phyloP scores from a whole-genome alignment of 2,888 invertebrate species.

The Trachelus tabidus region DNA sequence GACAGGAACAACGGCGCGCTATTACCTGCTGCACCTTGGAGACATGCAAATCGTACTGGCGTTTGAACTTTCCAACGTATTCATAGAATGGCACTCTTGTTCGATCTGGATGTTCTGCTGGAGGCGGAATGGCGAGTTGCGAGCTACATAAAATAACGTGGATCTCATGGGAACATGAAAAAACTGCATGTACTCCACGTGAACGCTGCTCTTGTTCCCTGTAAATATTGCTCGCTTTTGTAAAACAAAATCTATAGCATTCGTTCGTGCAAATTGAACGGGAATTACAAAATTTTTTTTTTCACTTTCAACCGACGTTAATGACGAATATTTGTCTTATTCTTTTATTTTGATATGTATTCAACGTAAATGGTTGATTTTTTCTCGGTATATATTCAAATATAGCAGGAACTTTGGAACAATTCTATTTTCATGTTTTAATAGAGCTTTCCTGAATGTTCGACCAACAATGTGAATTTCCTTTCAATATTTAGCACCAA shows the following conservation, averaged over 20 bases:
- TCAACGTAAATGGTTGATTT: neutral
- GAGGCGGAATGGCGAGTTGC: slow-evolving; percentile 29
- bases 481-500: neutral
- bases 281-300: neutral
- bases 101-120: slow-evolving; percentile 6
- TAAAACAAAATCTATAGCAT: neutral
- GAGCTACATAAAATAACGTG: slow-evolving; percentile 47
- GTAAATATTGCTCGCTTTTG: neutral
- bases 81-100: slow-evolving; percentile 40
- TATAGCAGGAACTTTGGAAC: neutral
- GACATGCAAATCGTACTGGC: slow-evolving; percentile 47
- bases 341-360: neutral
- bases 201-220: neutral
- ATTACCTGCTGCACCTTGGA: slow-evolving; percentile 13
- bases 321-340: neutral
- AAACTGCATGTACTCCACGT: neutral
- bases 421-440: neutral
- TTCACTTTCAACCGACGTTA: neutral
- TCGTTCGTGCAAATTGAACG: neutral
- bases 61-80: slow-evolving; percentile 53
- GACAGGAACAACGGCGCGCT: neutral
- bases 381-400: no score
- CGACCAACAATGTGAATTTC: neutral
- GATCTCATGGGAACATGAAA: slow-evolving; percentile 30
- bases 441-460: neutral